A percentile compares a stretch with the other conserved stretches of the same genome.
These are phyloP conservation scores for Eristalis intricaria DNA, from an alignment of 2,888 invertebrate species.

Conservation along the genomic window DNA sequence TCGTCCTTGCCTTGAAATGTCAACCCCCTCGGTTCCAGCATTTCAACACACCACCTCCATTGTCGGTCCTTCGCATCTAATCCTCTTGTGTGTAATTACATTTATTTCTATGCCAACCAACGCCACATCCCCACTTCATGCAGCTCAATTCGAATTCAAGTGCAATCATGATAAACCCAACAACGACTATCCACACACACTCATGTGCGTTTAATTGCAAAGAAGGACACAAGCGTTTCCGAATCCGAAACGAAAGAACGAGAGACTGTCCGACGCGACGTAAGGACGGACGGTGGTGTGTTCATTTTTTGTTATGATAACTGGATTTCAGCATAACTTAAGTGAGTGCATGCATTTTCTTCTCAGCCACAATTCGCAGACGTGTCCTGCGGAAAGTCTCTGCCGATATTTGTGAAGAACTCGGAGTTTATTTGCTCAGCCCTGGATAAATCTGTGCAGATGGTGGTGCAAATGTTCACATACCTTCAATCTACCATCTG, in stretches of 20 bases:
- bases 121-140: neutral
- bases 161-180: neutral
- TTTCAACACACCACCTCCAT: neutral
- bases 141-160: neutral
- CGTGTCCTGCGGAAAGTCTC: constrained; percentile 40
- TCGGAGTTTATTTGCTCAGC: constrained; percentile 42
- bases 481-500: neutral
- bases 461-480: constrained; percentile 50
- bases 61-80: neutral
- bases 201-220: constrained; percentile 43
- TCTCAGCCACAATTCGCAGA: constrained; percentile 22
- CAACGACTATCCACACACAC: neutral
- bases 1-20: no score
- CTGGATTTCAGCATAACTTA: constrained; percentile 46
- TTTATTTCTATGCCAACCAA: constrained; percentile 11
- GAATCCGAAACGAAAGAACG: neutral
- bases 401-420: constrained; percentile 33
- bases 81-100: constrained; percentile 32
- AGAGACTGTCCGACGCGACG: neutral
- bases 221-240: constrained; percentile 2
- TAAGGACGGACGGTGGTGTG: neutral
- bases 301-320: constrained; percentile 24
- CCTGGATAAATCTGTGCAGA: constrained; percentile 59
- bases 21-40: no score
- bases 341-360: constrained; percentile 44